Conservation (phyloP, 30 jellyfish, hydroid and myxozoan genomes). For the Hydractinia echinata region DNA sequence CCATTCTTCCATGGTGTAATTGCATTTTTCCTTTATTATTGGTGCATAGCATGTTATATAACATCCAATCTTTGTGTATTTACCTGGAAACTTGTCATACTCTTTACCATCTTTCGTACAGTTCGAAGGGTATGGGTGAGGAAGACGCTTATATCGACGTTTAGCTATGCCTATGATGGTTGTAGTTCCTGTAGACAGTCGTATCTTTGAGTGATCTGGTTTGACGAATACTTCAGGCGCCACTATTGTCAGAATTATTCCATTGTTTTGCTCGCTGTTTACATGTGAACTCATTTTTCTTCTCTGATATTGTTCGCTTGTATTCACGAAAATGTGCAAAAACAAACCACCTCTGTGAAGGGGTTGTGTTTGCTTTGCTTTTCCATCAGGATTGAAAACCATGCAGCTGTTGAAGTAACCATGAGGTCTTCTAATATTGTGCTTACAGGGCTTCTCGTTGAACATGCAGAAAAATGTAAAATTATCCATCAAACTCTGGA, state of each 20-base stretch:
- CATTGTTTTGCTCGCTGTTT: background rate
- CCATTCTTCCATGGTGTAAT: slow-evolving; percentile 39
- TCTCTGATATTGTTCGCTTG: background rate
- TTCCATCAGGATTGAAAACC: background rate
- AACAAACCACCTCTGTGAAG: background rate
- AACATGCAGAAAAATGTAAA: background rate
- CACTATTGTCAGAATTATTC: background rate
- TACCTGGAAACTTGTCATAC: slow-evolving; percentile 46
- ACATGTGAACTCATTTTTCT: background rate
- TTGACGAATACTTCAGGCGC: background rate
- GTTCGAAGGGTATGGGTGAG: slow-evolving; percentile 50
- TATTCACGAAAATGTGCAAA: background rate
- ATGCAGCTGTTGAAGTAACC: background rate
- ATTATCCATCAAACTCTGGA: background rate
- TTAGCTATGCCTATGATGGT: background rate
- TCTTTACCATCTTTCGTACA: slow-evolving; percentile 42
- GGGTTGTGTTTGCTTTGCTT: background rate
- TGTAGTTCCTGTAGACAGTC: background rate
- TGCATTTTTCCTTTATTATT: slow-evolving; percentile 45
- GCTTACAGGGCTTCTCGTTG: background rate
- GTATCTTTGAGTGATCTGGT: background rate
- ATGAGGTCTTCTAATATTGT: background rate
- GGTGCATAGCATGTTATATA: slow-evolving; percentile 52
- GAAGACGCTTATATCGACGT: slow-evolving; percentile 20
- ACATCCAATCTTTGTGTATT: slow-evolving; percentile 61